Percentiles rank a stretch among this genome's conserved stretches.
These are phyloP conservation scores for Lithodes maja DNA, from an alignment of 2,888 invertebrate genomes.

Conservation along the genomic window DNA sequence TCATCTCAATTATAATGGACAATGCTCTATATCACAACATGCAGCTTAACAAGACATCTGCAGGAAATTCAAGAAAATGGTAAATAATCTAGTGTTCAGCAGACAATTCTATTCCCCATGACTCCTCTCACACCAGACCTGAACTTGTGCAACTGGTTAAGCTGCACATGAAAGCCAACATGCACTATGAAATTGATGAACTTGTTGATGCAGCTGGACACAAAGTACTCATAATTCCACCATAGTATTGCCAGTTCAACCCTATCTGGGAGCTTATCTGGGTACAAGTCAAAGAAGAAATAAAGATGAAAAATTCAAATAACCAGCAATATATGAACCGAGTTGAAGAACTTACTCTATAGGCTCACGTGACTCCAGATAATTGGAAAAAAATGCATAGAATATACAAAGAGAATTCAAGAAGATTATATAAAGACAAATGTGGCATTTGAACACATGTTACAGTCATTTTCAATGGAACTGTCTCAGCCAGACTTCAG, in stretches of 20 bases:
- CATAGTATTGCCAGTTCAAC: constrained; percentile 22
- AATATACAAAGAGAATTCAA: not conserved
- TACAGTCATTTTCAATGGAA: constrained; percentile 8
- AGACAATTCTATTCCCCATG: no score
- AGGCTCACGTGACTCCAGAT: constrained; percentile 18
- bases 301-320: constrained; percentile 11
- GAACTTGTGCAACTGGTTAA: constrained; percentile 2
- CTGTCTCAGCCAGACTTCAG: constrained; percentile 1
- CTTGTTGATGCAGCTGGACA: constrained; percentile 12
- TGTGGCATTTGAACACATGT: constrained; percentile 6
- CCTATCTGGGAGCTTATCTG: not conserved
- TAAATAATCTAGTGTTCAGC: no score
- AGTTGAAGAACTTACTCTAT: not conserved
- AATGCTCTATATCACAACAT: no score
- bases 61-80: no score
- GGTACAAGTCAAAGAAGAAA: constrained; percentile 14
- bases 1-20: no score
- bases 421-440: not conserved
- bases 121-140: not conserved
- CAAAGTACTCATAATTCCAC: constrained; percentile 3
- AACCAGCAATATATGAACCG: not conserved
- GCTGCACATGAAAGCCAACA: not conserved
- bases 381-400: not conserved
- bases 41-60: no score
- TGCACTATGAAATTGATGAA: not conserved